Percentiles rank a stretch among this genome's conserved stretches.
These are phyloP conservation scores for Eutrigla gurnardus DNA, from an alignment of 2,797 vertebrate genomes.

Conservation along the genomic window DNA sequence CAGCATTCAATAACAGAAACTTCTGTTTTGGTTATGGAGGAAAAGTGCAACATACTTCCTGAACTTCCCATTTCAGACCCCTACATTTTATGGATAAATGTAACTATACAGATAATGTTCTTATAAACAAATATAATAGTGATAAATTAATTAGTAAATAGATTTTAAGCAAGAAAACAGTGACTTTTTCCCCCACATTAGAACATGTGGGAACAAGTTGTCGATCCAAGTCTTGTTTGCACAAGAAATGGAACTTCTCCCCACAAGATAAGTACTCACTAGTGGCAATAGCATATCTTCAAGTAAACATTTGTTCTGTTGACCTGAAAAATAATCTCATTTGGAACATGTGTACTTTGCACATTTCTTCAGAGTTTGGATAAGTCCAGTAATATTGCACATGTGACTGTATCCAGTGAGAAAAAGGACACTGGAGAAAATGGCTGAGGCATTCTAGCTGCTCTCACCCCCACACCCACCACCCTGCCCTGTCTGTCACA, in stretches of 20 bases:
- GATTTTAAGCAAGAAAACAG: background rate
- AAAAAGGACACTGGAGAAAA: background rate
- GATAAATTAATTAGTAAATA: background rate
- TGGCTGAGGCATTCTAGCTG: background rate
- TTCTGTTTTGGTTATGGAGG: background rate
- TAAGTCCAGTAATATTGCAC: background rate
- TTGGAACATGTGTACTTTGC: background rate
- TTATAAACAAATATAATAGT: background rate
- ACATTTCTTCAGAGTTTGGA: background rate
- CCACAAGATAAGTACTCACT: background rate
- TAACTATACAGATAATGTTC: background rate
- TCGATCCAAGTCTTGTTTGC: background rate
- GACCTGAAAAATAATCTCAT: background rate
- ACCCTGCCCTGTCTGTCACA: background rate
- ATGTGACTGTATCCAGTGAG: background rate
- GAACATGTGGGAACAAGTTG: conserved; percentile 10
- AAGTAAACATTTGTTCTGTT: conserved; percentile 1
- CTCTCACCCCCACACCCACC: background rate
- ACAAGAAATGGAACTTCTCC: background rate
- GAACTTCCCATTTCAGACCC: background rate
- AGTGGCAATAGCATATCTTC: background rate
- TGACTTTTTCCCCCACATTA: background rate
- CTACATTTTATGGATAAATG: background rate
- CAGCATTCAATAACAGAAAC: background rate
- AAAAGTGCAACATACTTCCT: background rate